Evolutionary conservation across 2,888 invertebrate genomes (phyloP), one percentile per base, ranked within the genome.

Genomic region (Saturnia japonica): DNA sequence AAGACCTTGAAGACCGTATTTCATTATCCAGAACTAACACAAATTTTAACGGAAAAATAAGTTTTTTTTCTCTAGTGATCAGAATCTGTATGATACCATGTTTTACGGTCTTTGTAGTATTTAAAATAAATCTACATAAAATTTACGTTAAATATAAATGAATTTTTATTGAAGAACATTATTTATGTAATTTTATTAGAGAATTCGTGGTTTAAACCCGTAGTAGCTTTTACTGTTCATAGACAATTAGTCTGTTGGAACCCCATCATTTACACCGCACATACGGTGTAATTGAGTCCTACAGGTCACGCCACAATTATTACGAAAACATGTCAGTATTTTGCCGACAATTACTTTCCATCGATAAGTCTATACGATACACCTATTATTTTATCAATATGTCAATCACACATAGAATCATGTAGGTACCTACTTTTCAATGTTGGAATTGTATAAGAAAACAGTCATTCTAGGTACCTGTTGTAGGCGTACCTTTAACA

Each of bases 231-330:
- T 85, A 82, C 75, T 77, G 83, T 84, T 81, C 78, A 82, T 84
- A 83, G 78, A 82, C 83, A 84, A 86, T 85, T 81, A 84, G 82
- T 78, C 78, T 72, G 71, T 74, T 57, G 74, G 70, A 75, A 72
- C 76, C 79, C 80, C 68, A 71, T 77, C 70, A 76, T 78, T 82
- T 80, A 76, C 77, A 77, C 80, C 75, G 80, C 83, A 81, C 92
- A 92, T 89, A 87, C 85, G 91, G 91, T 78, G 80, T 92, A 92
- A 92, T 91, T 88, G 91, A 80, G 83, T 78, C 78, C 79, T 77
- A 74, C 75, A 77, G 80, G 85, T 83, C 85, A 85, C 83, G 86
- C 88, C 80, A 85, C 86, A 84, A 85, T 89, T 60, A 60, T 60
- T 89, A 89, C 81, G 71, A 82, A 88, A 88, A 90, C 84, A 89